These are phyloP conservation scores for Musca vetustissima DNA, from an alignment of 1,140 invertebrate genomes.

Conservation along the genomic window DNA sequence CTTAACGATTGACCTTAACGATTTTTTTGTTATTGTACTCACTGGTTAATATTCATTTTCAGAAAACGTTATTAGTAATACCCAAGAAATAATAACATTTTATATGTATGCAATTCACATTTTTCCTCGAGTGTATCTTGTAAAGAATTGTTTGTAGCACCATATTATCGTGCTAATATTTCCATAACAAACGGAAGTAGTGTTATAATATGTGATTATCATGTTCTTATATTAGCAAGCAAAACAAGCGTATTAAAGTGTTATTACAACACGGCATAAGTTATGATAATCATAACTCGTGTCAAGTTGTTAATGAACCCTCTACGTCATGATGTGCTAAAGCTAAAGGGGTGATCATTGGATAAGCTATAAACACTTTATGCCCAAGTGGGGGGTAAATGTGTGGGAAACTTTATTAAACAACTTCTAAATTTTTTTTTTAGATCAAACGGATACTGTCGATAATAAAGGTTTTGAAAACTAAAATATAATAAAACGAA, in stretches of 20 bases:
- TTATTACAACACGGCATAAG: neutral
- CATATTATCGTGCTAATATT: neutral
- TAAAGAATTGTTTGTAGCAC: no score
- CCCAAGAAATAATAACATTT: no score
- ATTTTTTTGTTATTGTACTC: no score
- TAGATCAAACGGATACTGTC: no score
- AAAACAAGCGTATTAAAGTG: neutral
- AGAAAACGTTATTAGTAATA: no score
- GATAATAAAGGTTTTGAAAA: no score
- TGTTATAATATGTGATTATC: conserved; percentile 13
- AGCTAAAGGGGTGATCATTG: neutral
- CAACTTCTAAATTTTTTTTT: neutral
- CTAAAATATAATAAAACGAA: no score
- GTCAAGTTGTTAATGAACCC: neutral
- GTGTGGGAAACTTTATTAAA: neutral
- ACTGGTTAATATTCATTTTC: no score
- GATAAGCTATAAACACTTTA: neutral
- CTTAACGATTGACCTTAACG: no score
- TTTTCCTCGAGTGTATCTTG: no score
- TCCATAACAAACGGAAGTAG: conserved; percentile 6
- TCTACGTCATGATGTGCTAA: neutral
- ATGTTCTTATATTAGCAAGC: neutral
- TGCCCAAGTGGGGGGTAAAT: neutral
- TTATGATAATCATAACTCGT: neutral
- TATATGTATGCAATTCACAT: no score